Evolutionary conservation across 2,888 invertebrate genomes (phyloP), one percentile per base, ranked within the genome.

Genomic region (Tolmerus cingulatus): DNA sequence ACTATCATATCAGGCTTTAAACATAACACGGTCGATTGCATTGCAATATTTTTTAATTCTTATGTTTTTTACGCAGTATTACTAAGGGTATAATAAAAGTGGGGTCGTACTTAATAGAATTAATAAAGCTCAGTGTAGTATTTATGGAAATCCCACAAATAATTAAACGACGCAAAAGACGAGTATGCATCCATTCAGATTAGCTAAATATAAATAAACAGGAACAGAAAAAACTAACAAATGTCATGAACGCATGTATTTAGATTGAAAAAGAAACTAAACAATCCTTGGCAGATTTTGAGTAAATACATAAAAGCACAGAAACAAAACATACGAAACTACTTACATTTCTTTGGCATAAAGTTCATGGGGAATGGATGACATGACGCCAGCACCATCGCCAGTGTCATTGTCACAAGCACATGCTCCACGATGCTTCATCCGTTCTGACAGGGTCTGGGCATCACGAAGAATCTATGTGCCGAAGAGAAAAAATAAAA

Each of bases 371-470:
- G 99, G 99, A 91, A 99, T 98, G 90, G 98, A 98, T 89, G 97
- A 97, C 91, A 99, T 95, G 88, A 99, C 97, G 87, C 99, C 99
- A 89, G 99, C 99, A 89, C 99, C 99, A 93, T 99, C 99, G 87
- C 99, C 99, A 86, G 99, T 98, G 93, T 99, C 98, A 93, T 99
- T 99, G 94, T 99, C 99, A 94, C 99, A 98, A 74, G 98, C 98
- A 93, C 98, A 99, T 84, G 99, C 99, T 91, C 99, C 99, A 89
- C 99, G 97, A 94, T 99, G 99, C 94, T 98, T 98, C 99, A 99
- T 99, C 91, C 99, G 97, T 93, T 96, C 96, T 88, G 99, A 97
- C 93, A 99, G 95, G 90, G 95, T 96, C 93, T 98, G 96, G 86
- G 99, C 98, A 96, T 99, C 98, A 91, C 96, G 96, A 90, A 99